Evolutionary conservation across 2,888 invertebrate species (phyloP).

Genomic region (Acanthosepion esculentum): DNA sequence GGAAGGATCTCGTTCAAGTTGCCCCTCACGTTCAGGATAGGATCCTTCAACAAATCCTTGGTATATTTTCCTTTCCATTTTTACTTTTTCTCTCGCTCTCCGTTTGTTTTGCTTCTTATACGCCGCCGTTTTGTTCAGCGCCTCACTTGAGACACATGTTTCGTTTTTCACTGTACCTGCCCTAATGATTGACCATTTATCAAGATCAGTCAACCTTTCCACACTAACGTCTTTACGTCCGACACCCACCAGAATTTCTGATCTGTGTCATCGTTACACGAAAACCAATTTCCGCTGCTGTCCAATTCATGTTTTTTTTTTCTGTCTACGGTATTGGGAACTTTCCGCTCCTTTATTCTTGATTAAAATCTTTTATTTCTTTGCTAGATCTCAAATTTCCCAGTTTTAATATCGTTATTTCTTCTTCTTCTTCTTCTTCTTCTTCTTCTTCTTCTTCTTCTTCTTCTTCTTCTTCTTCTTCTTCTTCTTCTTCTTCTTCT

Average conservation of each 20-base stretch:
- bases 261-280: constrained; percentile 23
- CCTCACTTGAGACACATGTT: background rate
- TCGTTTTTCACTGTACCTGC: background rate
- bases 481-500: too few species aligned
- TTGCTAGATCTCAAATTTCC: background rate
- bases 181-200: background rate
- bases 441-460: background rate
- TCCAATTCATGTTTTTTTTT: background rate
- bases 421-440: background rate
- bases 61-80: background rate
- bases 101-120: background rate
- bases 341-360: background rate
- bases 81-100: background rate
- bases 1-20: too few species aligned
- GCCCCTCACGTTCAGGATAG: too few species aligned
- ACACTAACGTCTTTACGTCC: background rate
- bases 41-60: too few species aligned
- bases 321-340: background rate
- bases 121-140: background rate
- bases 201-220: background rate
- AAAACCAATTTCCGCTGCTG: constrained; percentile 33
- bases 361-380: background rate
- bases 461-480: too few species aligned
- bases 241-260: background rate
- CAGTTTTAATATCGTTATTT: background rate